Evolutionary conservation across 2,113 vertebrate genomes (phyloP).

Genomic region (Scomber japonicus): DNA sequence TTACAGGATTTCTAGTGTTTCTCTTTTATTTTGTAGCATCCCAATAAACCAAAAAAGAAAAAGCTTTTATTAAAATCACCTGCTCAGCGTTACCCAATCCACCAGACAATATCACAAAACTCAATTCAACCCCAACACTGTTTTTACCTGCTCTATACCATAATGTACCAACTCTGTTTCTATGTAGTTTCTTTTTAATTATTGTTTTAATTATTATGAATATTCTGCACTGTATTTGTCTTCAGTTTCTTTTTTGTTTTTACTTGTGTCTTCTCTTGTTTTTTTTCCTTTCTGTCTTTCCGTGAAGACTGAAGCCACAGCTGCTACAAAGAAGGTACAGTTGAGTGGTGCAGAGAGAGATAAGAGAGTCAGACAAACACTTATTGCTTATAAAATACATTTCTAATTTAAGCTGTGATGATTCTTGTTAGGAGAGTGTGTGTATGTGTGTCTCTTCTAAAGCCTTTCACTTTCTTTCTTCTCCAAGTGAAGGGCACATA

Average conservation of each 20-base stretch:
- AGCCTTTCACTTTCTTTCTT: not conserved
- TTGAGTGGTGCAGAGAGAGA: slow-evolving; percentile 19
- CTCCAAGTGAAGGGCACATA: not conserved
- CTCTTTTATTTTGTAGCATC: slow-evolving; percentile 1
- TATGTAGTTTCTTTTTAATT: not conserved
- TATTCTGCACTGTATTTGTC: not conserved
- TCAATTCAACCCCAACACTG: slow-evolving; percentile 4
- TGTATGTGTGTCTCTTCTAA: not conserved
- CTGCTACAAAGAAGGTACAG: slow-evolving; percentile 74
- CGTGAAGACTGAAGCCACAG: slow-evolving; percentile 74
- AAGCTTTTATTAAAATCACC: slow-evolving; percentile 58
- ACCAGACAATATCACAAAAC: slow-evolving; percentile 31
- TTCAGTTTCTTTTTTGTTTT: slow-evolving; percentile 17
- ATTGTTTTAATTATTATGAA: not conserved
- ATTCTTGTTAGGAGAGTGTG: not conserved
- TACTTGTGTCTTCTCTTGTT: slow-evolving; percentile 31
- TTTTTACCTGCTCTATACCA: slow-evolving; percentile 22
- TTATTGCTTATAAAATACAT: slow-evolving; percentile 13
- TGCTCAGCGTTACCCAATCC: slow-evolving; percentile 38
- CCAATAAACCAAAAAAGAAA: slow-evolving; percentile 39
- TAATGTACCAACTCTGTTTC: not conserved
- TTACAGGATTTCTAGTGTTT: not conserved
- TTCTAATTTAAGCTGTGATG: slow-evolving; percentile 31
- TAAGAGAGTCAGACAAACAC: slow-evolving; percentile 7
- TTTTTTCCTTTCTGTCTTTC: slow-evolving; percentile 29